Evolutionary conservation across 2,888 invertebrate genomes (phyloP).

Genomic region (Drosophila buzzatii): DNA sequence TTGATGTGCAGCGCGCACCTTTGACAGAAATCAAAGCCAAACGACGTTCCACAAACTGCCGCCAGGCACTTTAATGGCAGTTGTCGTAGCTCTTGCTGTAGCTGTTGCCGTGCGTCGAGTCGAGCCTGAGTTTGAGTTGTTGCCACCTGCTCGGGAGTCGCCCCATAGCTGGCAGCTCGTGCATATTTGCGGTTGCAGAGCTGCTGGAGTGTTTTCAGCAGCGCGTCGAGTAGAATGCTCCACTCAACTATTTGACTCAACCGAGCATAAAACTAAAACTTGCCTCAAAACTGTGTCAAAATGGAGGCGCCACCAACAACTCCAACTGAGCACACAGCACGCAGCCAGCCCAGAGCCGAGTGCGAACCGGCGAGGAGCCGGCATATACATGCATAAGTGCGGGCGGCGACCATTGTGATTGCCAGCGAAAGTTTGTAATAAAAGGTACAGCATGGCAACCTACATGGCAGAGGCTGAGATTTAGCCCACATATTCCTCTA

Average conservation of each 20-base stretch:
- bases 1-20: constrained; percentile 53
- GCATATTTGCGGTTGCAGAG: constrained; percentile 75
- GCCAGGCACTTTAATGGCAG: constrained; percentile 67
- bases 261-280: constrained; percentile 76
- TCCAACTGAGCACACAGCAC: constrained; percentile 24
- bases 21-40: constrained; percentile 69
- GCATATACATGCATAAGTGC: neutral
- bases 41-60: constrained; percentile 58
- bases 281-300: constrained; percentile 75
- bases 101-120: neutral
- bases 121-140: neutral
- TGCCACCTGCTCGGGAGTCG: constrained; percentile 7
- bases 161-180: constrained; percentile 34
- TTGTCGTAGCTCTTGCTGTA: constrained; percentile 26
- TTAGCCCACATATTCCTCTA: constrained; percentile 28
- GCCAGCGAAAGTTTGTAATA: constrained; percentile 44
- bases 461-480: constrained; percentile 16
- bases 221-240: constrained; percentile 38
- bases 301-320: constrained; percentile 53
- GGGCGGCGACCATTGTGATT: constrained; percentile 23
- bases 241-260: constrained; percentile 71
- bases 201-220: constrained; percentile 60
- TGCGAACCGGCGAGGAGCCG: neutral
- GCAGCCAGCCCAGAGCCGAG: constrained; percentile 8
- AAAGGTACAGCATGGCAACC: constrained; percentile 34